Evolutionary conservation across 2,113 vertebrate genomes (phyloP).

Genomic region (Zeus faber): DNA sequence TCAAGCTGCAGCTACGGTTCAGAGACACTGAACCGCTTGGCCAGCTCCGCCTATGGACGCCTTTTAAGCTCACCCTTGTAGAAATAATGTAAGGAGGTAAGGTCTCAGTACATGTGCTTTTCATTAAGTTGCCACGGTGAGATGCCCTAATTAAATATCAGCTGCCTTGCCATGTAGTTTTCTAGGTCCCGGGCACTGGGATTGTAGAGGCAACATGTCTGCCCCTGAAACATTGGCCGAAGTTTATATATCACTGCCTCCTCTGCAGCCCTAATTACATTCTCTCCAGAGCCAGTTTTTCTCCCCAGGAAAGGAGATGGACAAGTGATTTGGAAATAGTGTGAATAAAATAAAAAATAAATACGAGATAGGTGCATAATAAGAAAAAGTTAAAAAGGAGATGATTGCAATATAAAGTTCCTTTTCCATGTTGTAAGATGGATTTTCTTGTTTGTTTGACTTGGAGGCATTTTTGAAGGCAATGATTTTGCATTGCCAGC

Average conservation of each 20-base stretch:
- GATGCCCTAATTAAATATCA: background rate
- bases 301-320: background rate
- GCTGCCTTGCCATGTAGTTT: background rate
- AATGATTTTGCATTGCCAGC: background rate
- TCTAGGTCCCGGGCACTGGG: background rate
- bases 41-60: background rate
- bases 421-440: background rate
- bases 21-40: background rate
- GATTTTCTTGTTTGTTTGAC: background rate
- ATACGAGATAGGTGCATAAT: background rate
- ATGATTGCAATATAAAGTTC: background rate
- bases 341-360: background rate
- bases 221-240: background rate
- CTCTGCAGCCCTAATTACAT: background rate
- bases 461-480: background rate
- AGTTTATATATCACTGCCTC: background rate
- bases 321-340: slow-evolving; percentile 1
- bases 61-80: background rate
- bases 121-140: background rate
- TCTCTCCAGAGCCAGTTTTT: background rate
- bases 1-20: slow-evolving; percentile 12
- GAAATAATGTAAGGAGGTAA: background rate
- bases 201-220: background rate
- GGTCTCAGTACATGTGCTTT: background rate
- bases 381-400: background rate